These are phyloP conservation scores for Ploceus nigricollis DNA, from an alignment of 2,113 vertebrate species.

Conservation along the genomic window DNA sequence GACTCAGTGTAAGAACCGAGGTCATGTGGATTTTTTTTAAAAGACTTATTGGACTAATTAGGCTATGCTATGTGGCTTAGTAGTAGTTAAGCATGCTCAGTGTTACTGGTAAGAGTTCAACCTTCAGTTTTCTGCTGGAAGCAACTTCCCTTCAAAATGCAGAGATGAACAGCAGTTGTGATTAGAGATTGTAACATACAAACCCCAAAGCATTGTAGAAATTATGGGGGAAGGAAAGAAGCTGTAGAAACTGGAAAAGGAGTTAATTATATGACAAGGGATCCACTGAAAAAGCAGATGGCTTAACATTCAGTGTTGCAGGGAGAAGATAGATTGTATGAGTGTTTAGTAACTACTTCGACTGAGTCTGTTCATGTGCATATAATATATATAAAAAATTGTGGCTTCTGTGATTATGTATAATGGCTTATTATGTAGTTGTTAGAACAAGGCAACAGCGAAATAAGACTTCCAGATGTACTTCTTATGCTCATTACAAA, in stretches of 20 bases:
- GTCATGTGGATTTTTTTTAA: neutral
- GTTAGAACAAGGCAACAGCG: neutral
- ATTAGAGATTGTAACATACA: constrained; percentile 51
- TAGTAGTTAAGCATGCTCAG: constrained; percentile 40
- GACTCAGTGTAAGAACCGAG: constrained; percentile 14
- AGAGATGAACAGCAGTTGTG: constrained; percentile 4
- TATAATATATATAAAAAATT: neutral
- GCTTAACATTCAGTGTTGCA: neutral
- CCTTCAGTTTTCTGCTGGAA: constrained; percentile 65
- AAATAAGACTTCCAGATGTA: neutral
- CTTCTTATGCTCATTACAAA: neutral
- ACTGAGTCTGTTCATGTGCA: neutral
- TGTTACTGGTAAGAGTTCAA: constrained; percentile 34
- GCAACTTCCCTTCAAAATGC: constrained; percentile 58
- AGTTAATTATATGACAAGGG: neutral
- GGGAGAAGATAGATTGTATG: neutral
- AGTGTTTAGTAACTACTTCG: neutral
- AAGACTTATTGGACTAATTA: constrained; percentile 38
- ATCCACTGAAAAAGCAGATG: neutral
- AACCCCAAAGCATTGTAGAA: constrained; percentile 36
- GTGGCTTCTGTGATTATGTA: neutral
- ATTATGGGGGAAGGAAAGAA: constrained; percentile 34
- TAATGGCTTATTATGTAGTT: neutral
- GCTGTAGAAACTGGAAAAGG: constrained; percentile 24
- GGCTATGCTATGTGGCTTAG: constrained; percentile 40